Base-by-base conservation (phyloP, 1,140 invertebrate genomes). In the Oncopodura yosiiana region DNA sequence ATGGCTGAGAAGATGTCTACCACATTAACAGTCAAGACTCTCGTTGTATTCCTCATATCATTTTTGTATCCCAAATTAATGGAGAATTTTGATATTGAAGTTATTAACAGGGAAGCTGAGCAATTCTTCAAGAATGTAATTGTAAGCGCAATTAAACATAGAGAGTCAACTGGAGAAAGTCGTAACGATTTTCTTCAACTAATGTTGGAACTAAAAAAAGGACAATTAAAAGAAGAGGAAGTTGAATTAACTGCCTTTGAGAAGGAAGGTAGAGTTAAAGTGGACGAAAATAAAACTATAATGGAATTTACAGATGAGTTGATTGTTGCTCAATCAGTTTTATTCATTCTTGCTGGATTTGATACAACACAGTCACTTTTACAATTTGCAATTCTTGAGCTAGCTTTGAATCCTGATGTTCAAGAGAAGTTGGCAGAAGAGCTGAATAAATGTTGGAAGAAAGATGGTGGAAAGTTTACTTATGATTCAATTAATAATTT, bases 371-470 rank as follows among this genome's bases (percentile, higher is more conserved):
- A n/a, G n/a, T n/a, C 78, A 8, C 21, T 45, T 8, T 16, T 53
- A 79, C 64, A 73, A 12, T 75, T 73, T 52, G 62, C 71, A 2
- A 65, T 73, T 0, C 77, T 78, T 44, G 68, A 72, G 53, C 61
- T 81, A 23, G 77, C 78, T 0, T 48, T 70, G 21, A 69, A 80
- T 63, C 69, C 67, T 1, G 68, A 73, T 0, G 54, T 72, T 21
- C 77, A 80, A 60, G 58, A 73, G 0, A 66, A 66, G 38, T 59
- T 77, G 1, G 62, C 71, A 19, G 54, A 71, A 42, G 77, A 80
- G 63, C 68, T 80, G 0, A 59, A 69, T 39, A 32, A 56, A 16
- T 63, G 65, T 29, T 27, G 65, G 29, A 45, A 66, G 26, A 53
- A 62, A 11, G 57, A 69, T 26, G 58, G 63, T 16, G 65, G 66